Evolutionary conservation across 2,888 invertebrate genomes (phyloP).

Genomic region (Encarsia formosa): DNA sequence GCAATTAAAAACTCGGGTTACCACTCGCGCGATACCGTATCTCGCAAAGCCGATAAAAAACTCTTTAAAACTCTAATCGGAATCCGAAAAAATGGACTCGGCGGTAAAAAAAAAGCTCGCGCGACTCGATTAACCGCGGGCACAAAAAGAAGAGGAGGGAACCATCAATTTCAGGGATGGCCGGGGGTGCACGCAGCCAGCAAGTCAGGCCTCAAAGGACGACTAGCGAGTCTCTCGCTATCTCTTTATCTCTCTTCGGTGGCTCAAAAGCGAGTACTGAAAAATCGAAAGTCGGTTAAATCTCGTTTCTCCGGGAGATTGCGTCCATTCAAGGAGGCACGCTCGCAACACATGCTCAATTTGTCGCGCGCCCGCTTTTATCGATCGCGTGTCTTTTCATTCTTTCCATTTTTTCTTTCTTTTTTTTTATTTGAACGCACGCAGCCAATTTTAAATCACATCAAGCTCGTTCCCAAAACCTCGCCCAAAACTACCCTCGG

Average conservation of each 20-base stretch:
- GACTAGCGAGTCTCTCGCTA: too few species aligned
- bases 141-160: too few species aligned
- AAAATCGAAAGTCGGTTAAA: conserved; percentile 4
- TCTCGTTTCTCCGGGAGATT: conserved; percentile 6
- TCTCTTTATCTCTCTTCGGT: neutral
- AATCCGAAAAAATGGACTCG: too few species aligned
- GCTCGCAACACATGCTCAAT: conserved; percentile 10
- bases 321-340: conserved; percentile 3
- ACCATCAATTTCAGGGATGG: too few species aligned
- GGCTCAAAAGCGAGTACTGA: neutral
- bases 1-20: too few species aligned
- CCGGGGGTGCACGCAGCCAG: too few species aligned
- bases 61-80: too few species aligned
- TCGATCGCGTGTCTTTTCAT: conserved; percentile 17
- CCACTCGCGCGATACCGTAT: too few species aligned
- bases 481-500: conserved; percentile 49
- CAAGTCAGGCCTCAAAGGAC: too few species aligned
- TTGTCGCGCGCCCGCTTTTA: conserved; percentile 29
- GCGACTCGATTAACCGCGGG: too few species aligned
- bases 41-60: too few species aligned
- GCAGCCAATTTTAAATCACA: conserved; percentile 42
- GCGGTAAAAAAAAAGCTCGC: too few species aligned
- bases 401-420: conserved; percentile 15
- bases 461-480: conserved; percentile 45
- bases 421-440: conserved; percentile 11